phyloP scores from a whole-genome alignment of 92 coral and sea anemone species.

The Siderastrea siderea region DNA sequence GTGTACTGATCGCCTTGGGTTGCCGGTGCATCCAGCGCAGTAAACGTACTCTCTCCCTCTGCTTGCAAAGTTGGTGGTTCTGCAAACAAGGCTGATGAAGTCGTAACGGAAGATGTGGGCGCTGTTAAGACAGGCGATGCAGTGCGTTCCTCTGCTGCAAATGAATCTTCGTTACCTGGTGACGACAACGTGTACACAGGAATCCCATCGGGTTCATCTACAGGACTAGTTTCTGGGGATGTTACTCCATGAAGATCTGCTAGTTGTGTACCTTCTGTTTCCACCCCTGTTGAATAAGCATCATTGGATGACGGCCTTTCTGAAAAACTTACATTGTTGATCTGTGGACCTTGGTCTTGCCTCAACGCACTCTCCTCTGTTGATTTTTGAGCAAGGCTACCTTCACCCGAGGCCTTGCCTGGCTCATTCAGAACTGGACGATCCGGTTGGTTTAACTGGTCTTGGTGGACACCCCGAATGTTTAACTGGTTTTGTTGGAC shows the following conservation, averaged over 20 bases:
- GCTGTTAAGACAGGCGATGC: background rate
- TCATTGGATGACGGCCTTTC: background rate
- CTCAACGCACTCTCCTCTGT: background rate
- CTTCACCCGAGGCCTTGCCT: background rate
- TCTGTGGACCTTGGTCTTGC: constrained; percentile 9
- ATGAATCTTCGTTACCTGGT: constrained; percentile 12
- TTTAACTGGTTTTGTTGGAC: background rate
- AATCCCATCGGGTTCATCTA: constrained; percentile 20
- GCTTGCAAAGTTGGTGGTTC: background rate
- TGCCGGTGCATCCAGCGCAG: background rate
- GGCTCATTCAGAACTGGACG: background rate
- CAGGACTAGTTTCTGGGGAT: constrained; percentile 8
- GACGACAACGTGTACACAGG: constrained; percentile 36
- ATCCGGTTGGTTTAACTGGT: background rate
- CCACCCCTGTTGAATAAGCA: constrained; percentile 3
- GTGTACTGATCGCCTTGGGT: background rate
- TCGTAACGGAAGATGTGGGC: background rate
- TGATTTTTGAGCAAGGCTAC: background rate
- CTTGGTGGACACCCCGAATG: background rate
- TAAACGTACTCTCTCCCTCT: constrained; percentile 8
- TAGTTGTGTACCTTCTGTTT: background rate
- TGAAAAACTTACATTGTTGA: background rate
- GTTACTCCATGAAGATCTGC: background rate
- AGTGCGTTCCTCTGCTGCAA: constrained; percentile 7
- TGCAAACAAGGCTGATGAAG: constrained; percentile 16